phyloP scores from a whole-genome alignment of 2,888 invertebrate genomes.

The Rotaria socialis region DNA sequence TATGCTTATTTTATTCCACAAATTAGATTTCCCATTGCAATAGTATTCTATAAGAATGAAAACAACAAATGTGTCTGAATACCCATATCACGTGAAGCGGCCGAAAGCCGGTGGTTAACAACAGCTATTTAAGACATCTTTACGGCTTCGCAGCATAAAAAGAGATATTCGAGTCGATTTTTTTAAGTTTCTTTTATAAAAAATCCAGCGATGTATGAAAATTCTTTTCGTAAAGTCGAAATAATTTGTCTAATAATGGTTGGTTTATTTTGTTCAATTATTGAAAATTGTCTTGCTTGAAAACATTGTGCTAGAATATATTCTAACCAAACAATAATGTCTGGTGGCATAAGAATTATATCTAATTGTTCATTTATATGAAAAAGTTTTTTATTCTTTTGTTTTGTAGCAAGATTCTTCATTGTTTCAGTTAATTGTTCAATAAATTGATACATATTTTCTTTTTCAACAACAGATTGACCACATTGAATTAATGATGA shows the following conservation, averaged over 20 bases:
- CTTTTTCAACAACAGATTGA: neutral
- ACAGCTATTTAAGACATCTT: too few species aligned
- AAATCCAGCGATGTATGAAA: neutral
- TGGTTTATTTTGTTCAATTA: neutral
- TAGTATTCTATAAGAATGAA: too few species aligned
- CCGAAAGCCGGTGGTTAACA: too few species aligned
- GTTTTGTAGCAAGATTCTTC: neutral
- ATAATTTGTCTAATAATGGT: neutral
- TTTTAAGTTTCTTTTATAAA: neutral
- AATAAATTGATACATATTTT: neutral
- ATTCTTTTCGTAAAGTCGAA: neutral
- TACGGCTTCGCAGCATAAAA: too few species aligned
- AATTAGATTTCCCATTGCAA: too few species aligned
- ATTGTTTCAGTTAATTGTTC: neutral
- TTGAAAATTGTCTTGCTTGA: neutral
- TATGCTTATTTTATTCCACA: too few species aligned
- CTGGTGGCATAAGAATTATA: neutral
- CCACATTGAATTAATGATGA: conserved; percentile 18
- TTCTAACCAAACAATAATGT: neutral
- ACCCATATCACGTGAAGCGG: too few species aligned
- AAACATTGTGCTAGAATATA: neutral
- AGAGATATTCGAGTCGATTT: too few species aligned
- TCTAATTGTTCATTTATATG: too few species aligned
- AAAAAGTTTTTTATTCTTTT: neutral
- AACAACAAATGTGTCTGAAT: too few species aligned